A percentile compares a stretch with the other conserved stretches of the same genome.
Conservation (phyloP, 2,888 invertebrate species). For the Parnassius apollo region DNA sequence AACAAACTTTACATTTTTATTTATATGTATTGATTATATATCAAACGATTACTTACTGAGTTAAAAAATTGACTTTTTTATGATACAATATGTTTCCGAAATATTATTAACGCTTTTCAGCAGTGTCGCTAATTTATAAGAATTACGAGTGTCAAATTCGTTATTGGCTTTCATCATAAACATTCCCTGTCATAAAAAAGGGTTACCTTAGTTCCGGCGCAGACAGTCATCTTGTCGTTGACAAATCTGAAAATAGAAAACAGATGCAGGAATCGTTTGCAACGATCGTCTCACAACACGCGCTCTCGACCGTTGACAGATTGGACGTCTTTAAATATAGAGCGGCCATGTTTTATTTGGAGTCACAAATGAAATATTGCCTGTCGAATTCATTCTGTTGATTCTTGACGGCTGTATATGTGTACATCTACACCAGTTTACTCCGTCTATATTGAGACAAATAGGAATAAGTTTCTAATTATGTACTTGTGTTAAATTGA, state of each 20-base stretch:
- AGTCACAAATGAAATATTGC: constrained; percentile 69
- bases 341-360: constrained; percentile 70
- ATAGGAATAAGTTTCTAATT: no score
- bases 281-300: constrained; percentile 74
- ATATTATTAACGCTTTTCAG: background rate
- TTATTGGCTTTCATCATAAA: constrained; percentile 43
- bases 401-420: constrained; percentile 16
- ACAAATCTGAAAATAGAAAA: constrained; percentile 77
- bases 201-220: constrained; percentile 65
- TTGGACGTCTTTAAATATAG: constrained; percentile 76
- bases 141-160: constrained; percentile 34
- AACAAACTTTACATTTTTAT: no score
- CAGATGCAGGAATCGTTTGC: constrained; percentile 75
- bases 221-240: constrained; percentile 61
- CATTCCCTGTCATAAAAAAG: constrained; percentile 50
- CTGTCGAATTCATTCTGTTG: constrained; percentile 52
- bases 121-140: constrained; percentile 9
- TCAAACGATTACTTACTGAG: no score
- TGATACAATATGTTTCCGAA: no score
- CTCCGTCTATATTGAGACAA: no score
- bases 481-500: no score
- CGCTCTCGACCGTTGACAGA: constrained; percentile 78
- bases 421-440: no score
- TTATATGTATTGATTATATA: no score
- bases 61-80: no score